phyloP scores from a whole-genome alignment of 2,888 invertebrate species.

The Pammene fasciana region DNA sequence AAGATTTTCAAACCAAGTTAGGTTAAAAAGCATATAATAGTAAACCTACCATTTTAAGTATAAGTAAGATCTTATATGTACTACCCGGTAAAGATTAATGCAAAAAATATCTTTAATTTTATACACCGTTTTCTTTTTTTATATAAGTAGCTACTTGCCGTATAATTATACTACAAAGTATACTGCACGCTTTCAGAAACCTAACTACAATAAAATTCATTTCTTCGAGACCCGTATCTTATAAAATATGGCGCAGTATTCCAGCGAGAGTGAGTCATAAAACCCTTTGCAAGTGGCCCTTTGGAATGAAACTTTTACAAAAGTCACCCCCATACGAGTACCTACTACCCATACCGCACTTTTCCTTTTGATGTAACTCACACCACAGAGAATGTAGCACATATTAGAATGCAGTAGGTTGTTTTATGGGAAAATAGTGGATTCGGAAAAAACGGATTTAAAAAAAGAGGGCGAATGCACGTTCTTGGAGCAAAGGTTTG shows the following conservation, averaged over 20 bases:
- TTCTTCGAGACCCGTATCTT: constrained; percentile 5
- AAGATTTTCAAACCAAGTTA: no score
- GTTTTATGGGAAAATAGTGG: neutral
- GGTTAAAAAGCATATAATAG: no score
- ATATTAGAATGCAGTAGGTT: neutral
- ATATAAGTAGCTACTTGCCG: no score
- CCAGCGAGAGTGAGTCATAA: constrained; percentile 27
- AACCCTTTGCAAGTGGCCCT: constrained; percentile 27
- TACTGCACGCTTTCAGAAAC: neutral
- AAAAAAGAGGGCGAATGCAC: neutral
- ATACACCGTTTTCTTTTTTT: no score
- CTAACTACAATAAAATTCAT: constrained; percentile 13
- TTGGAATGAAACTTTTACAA: constrained; percentile 28
- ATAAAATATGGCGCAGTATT: constrained; percentile 28
- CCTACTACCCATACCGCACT: constrained; percentile 12
- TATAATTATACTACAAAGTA: neutral
- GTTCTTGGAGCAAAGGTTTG: no score
- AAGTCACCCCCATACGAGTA: constrained; percentile 23
- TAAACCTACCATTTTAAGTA: no score
- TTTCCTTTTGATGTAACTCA: constrained; percentile 19
- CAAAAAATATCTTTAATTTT: no score
- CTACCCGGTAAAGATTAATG: no score
- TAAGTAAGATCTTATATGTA: no score
- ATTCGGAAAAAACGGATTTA: neutral
- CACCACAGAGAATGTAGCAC: constrained; percentile 8